These are phyloP conservation scores for Hofmannophila pseudospretella DNA, from an alignment of 2,888 invertebrate species.

Conservation along the genomic window DNA sequence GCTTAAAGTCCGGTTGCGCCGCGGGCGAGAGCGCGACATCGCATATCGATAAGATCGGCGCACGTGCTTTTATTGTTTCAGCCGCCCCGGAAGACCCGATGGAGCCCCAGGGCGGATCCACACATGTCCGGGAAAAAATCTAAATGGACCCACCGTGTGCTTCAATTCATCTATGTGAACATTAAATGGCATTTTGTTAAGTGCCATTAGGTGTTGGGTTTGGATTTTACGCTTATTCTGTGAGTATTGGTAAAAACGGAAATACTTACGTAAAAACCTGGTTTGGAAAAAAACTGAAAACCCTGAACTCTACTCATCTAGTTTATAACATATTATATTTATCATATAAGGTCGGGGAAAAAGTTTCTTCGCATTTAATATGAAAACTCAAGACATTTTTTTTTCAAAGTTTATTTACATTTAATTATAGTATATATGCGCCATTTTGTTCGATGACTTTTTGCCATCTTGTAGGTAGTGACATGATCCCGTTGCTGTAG, in stretches of 20 bases:
- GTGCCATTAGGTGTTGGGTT: conserved; percentile 3
- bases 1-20: conserved; percentile 41
- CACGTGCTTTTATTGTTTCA: conserved; percentile 50
- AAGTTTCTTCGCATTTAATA: too few species aligned
- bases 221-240: not conserved
- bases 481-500: too few species aligned
- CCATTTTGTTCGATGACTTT: too few species aligned
- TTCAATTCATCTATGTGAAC: conserved; percentile 4
- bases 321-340: too few species aligned
- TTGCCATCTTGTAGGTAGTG: too few species aligned
- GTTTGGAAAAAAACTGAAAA: too few species aligned
- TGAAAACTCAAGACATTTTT: too few species aligned
- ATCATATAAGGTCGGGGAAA: too few species aligned
- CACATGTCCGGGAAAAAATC: conserved; percentile 6
- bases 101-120: conserved; percentile 5
- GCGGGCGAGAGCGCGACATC: conserved; percentile 51
- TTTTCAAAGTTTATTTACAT: too few species aligned
- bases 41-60: conserved; percentile 64
- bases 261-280: not conserved
- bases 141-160: conserved; percentile 9
- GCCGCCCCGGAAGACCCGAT: conserved; percentile 5
- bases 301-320: too few species aligned
- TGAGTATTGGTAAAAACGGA: not conserved
- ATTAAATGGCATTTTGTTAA: conserved; percentile 1
- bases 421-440: too few species aligned